Evolutionary conservation across 2,888 invertebrate genomes (phyloP).

Genomic region (Dyspetes luteomarginatus): DNA sequence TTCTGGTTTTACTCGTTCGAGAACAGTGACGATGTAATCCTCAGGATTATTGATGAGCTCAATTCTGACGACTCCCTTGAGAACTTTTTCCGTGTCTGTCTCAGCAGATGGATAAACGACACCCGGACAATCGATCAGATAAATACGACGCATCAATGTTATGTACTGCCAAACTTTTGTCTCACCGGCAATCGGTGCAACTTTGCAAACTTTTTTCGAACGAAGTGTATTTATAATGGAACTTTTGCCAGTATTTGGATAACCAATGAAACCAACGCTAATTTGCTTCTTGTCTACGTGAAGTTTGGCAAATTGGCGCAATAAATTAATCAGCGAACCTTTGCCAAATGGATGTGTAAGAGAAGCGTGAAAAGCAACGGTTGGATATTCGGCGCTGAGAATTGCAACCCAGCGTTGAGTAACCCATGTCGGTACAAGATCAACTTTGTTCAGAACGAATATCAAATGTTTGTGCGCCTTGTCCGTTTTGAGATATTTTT

Average conservation of each 20-base stretch:
- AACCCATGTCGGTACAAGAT: conserved; percentile 98
- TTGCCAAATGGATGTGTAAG: conserved; percentile 99
- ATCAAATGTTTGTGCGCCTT: conserved; percentile 99
- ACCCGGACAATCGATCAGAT: conserved; percentile 99
- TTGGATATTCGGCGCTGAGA: conserved; percentile 97
- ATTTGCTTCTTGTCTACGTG: conserved; percentile 99
- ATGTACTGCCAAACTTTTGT: conserved; percentile 99
- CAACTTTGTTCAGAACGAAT: conserved; percentile 98
- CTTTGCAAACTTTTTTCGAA: conserved; percentile 99
- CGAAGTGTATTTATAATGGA: conserved; percentile 98
- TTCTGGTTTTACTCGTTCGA: conserved; percentile 94
- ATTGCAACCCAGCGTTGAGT: conserved; percentile 99
- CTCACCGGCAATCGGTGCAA: conserved; percentile 99
- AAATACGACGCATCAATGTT: conserved; percentile 98
- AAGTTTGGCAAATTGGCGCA: conserved; percentile 97
- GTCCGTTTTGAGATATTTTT: conserved; percentile 94
- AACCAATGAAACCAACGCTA: conserved; percentile 99
- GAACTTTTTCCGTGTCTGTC: conserved; percentile 96
- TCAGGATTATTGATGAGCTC: conserved; percentile 97
- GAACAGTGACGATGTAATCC: conserved; percentile 94
- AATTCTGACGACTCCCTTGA: conserved; percentile 98
- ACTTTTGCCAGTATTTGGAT: conserved; percentile 99
- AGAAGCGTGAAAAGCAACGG: conserved; percentile 99
- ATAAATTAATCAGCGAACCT: conserved; percentile 97
- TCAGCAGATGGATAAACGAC: conserved; percentile 99